A percentile compares a stretch with the other conserved stretches of the same genome.
Evolutionary conservation across 2,888 invertebrate genomes (phyloP).

Genomic region (Gari tellinella): DNA sequence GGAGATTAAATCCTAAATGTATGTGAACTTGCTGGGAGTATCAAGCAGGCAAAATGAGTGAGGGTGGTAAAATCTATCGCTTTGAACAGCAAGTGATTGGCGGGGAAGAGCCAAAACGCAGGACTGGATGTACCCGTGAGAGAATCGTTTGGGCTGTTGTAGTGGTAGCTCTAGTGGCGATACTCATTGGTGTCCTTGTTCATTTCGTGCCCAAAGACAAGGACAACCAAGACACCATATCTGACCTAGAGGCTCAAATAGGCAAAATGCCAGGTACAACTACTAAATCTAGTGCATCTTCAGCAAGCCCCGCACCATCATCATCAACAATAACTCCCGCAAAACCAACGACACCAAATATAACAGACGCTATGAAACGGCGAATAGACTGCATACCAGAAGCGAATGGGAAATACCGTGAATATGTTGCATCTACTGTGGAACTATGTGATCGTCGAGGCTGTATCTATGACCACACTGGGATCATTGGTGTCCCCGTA

Average conservation of each 20-base stretch:
- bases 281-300: no score
- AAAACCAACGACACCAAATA: constrained; percentile 2
- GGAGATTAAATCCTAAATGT: no score
- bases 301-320: no score
- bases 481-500: constrained; percentile 25
- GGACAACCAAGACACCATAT: constrained; percentile 7
- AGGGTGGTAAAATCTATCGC: no score
- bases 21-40: no score
- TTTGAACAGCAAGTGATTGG: no score
- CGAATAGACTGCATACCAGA: constrained; percentile 71
- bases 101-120: background rate
- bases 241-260: constrained; percentile 10
- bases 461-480: constrained; percentile 50
- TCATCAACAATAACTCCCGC: no score
- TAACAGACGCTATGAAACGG: constrained; percentile 26
- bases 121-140: constrained; percentile 29
- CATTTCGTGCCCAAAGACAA: constrained; percentile 53
- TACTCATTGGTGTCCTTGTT: constrained; percentile 58
- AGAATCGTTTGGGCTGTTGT: constrained; percentile 48
- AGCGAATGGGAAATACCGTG: constrained; percentile 42
- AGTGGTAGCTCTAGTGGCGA: constrained; percentile 50
- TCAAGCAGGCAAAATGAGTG: no score
- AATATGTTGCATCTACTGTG: constrained; percentile 48
- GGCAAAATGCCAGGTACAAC: background rate
- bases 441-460: constrained; percentile 61